phyloP scores from a whole-genome alignment of 2,113 vertebrate genomes.

The Lamprotornis superbus region DNA sequence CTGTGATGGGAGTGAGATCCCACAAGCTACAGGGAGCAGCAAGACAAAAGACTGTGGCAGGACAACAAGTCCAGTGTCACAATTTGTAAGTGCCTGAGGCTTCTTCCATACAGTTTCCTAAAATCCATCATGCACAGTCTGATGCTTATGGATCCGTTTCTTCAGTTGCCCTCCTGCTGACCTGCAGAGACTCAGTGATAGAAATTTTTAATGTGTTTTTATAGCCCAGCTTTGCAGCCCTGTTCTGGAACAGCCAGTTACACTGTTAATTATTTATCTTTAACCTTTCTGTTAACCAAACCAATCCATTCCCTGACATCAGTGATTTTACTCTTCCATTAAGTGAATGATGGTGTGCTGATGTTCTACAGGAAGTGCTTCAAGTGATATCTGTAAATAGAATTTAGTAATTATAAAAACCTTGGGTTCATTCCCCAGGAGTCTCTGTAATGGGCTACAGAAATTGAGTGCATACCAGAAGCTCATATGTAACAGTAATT shows the following conservation, averaged over 20 bases:
- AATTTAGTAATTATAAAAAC: not conserved
- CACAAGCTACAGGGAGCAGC: not conserved
- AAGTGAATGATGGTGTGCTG: not conserved
- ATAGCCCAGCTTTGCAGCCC: not conserved
- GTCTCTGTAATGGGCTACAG: not conserved
- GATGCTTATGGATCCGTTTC: not conserved
- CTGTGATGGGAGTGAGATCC: not conserved
- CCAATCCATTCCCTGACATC: constrained; percentile 26
- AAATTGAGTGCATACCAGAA: not conserved
- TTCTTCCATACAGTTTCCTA: not conserved
- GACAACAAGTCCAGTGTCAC: not conserved
- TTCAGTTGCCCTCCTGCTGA: not conserved
- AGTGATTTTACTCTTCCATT: constrained; percentile 50
- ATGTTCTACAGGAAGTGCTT: not conserved
- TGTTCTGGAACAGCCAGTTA: constrained; percentile 23
- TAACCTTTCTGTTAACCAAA: constrained; percentile 66
- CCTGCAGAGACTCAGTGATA: not conserved
- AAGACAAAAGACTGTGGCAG: not conserved
- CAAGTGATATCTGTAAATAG: not conserved
- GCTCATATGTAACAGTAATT: not conserved
- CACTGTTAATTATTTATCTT: constrained; percentile 65
- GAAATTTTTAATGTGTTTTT: not conserved
- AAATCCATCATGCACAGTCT: not conserved
- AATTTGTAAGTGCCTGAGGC: not conserved
- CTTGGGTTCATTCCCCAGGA: not conserved